A percentile compares a stretch with the other conserved stretches of the same genome.
Conservation (phyloP, 2,888 invertebrate genomes). For the Lacanobia wlatinum region DNA sequence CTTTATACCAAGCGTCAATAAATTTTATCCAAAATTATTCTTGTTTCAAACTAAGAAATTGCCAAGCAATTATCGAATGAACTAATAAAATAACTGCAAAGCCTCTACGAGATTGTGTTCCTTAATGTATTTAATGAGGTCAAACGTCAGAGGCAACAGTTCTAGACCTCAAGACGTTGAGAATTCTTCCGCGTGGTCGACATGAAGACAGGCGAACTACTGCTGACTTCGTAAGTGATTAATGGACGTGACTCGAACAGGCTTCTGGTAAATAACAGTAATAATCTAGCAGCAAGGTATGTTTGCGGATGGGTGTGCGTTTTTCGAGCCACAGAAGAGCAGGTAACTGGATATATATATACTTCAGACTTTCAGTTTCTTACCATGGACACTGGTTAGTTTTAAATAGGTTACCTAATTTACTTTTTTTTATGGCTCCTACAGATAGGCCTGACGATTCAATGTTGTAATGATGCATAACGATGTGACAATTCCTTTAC, state of each 20-base stretch:
- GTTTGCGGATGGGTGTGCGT: too few relatives aligned
- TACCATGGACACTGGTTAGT: neutral
- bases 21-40: neutral
- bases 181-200: slow-evolving; percentile 49
- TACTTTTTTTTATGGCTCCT: neutral
- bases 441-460: neutral
- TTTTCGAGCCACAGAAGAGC: neutral
- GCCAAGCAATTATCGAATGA: slow-evolving; percentile 1
- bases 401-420: neutral
- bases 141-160: slow-evolving; percentile 56
- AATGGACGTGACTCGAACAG: slow-evolving; percentile 46
- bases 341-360: neutral
- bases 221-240: slow-evolving; percentile 50
- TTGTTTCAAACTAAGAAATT: neutral
- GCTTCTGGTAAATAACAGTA: slow-evolving; percentile 26
- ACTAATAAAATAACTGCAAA: slow-evolving; percentile 14
- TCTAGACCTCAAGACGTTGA: slow-evolving; percentile 40
- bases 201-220: slow-evolving; percentile 35
- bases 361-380: neutral
- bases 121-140: slow-evolving; percentile 59
- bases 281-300: neutral
- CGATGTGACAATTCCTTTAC: neutral
- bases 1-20: neutral
- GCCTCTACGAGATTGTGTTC: slow-evolving; percentile 35
- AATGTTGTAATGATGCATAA: neutral